These are phyloP conservation scores for Bombylius discolor DNA, from an alignment of 2,888 invertebrate species.

Conservation along the genomic window DNA sequence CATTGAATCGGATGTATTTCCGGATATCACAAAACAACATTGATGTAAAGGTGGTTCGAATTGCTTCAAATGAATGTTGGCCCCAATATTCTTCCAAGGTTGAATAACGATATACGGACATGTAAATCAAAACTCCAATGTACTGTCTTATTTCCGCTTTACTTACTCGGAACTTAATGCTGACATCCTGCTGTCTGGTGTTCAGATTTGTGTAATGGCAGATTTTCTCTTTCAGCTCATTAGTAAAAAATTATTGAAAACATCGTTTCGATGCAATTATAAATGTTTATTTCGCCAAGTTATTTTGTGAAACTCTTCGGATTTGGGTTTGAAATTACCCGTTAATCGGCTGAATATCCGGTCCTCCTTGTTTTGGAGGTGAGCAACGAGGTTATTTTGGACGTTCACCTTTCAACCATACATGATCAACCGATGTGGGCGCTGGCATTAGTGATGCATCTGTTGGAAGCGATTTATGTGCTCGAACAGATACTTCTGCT, in stretches of 20 bases:
- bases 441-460: too few species aligned
- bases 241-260: slow-evolving; percentile 1
- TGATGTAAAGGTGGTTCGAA: background rate
- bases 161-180: background rate
- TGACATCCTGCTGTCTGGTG: slow-evolving; percentile 1
- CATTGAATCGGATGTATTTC: slow-evolving; percentile 1
- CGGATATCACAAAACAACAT: background rate
- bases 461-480: too few species aligned
- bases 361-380: background rate
- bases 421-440: background rate
- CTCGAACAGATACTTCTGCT: too few species aligned
- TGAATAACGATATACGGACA: slow-evolving; percentile 1
- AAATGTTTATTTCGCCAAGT: slow-evolving; percentile 5
- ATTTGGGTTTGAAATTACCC: slow-evolving; percentile 1
- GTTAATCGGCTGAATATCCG: background rate
- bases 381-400: slow-evolving; percentile 1
- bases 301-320: slow-evolving; percentile 1
- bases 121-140: background rate
- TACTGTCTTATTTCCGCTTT: background rate
- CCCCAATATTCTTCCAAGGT: background rate
- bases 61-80: background rate
- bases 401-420: background rate
- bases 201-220: background rate
- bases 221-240: background rate
- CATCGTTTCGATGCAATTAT: slow-evolving; percentile 3